Evolutionary conservation across 1,140 invertebrate species (phyloP).

Genomic region (Neuroterus valhalla): DNA sequence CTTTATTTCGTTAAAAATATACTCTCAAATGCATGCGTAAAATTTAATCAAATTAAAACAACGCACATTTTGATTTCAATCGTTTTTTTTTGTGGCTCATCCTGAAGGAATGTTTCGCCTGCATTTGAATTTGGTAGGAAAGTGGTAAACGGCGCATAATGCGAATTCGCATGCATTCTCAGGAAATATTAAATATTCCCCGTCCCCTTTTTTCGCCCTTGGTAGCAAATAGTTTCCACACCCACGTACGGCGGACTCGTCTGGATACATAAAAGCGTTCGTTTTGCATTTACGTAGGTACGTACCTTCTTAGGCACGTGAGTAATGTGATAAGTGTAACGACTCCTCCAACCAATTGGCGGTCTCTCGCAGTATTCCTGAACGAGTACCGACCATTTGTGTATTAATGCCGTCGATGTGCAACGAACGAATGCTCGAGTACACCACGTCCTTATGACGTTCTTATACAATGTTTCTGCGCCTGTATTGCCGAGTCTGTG

Average conservation of each 20-base stretch:
- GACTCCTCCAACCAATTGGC: slow-evolving; percentile 64
- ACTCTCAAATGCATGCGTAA: too few relatives aligned
- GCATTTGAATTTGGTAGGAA: too few relatives aligned
- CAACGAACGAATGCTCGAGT: slow-evolving; percentile 36
- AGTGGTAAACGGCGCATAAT: too few relatives aligned
- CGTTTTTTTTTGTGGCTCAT: too few relatives aligned
- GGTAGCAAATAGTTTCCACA: slow-evolving; percentile 53
- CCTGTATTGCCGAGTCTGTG: background rate
- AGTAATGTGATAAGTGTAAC: slow-evolving; percentile 68
- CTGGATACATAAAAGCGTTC: slow-evolving; percentile 11
- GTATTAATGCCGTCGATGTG: slow-evolving; percentile 57
- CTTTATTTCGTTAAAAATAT: too few relatives aligned
- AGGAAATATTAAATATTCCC: background rate
- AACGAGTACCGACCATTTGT: slow-evolving; percentile 62
- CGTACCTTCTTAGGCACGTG: slow-evolving; percentile 42
- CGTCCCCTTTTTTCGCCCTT: slow-evolving; percentile 29
- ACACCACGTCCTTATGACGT: slow-evolving; percentile 6
- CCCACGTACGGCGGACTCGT: slow-evolving; percentile 40
- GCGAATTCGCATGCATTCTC: too few relatives aligned
- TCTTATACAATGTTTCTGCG: slow-evolving; percentile 13
- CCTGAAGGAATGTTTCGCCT: too few relatives aligned
- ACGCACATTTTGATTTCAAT: too few relatives aligned
- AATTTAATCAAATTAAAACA: too few relatives aligned
- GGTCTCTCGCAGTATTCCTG: slow-evolving; percentile 48
- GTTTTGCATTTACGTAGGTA: slow-evolving; percentile 35